Evolutionary conservation across 2,113 vertebrate species (phyloP).

Genomic region (Leptosomus discolor): DNA sequence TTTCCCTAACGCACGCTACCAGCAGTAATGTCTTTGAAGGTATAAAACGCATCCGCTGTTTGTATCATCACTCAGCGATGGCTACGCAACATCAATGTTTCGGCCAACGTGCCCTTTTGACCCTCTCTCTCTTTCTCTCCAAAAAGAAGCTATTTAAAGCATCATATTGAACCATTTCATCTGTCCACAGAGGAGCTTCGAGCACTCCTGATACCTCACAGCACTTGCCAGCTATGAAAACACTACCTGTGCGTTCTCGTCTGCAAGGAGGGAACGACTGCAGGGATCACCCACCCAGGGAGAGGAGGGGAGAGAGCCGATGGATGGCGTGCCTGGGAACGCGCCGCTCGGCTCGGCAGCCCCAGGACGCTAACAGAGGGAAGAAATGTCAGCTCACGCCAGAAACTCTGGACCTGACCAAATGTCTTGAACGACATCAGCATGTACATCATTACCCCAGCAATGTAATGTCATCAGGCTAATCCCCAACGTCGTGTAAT

Average conservation of each 20-base stretch:
- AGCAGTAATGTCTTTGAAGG: background rate
- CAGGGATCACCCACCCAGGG: background rate
- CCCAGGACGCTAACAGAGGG: background rate
- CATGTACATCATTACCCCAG: background rate
- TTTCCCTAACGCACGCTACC: background rate
- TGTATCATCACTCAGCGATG: background rate
- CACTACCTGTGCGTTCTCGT: rapidly evolving
- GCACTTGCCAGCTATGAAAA: background rate
- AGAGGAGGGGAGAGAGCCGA: background rate
- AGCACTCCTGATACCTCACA: background rate
- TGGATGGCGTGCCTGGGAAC: background rate
- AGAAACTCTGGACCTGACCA: background rate
- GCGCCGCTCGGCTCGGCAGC: rapidly evolving
- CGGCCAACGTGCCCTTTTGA: background rate
- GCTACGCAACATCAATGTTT: background rate
- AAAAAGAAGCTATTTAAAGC: conserved; percentile 4
- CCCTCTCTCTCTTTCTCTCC: background rate
- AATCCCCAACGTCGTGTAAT: background rate
- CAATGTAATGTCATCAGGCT: background rate
- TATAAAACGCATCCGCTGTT: background rate
- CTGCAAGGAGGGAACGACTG: background rate
- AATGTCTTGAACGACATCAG: background rate
- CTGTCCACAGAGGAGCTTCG: background rate
- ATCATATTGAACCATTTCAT: background rate
- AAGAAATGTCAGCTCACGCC: background rate